These are phyloP conservation scores for Disparrhopalites patrizii DNA, from an alignment of 2,888 invertebrate genomes.

Conservation along the genomic window DNA sequence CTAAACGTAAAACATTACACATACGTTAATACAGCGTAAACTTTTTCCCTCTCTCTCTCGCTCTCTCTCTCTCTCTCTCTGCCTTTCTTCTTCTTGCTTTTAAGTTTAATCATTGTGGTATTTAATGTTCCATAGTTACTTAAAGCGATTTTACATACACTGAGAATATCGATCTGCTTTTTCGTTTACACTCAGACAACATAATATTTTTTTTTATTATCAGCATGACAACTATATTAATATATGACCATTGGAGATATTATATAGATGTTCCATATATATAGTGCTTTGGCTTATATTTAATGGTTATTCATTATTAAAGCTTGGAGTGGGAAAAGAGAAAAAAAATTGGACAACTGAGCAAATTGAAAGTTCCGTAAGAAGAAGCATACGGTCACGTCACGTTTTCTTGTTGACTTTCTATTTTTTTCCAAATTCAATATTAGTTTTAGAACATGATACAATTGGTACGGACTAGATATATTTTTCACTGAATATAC, in stretches of 20 bases:
- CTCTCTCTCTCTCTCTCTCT: too few relatives aligned
- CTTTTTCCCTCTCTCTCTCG: not conserved
- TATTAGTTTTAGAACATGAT: too few relatives aligned
- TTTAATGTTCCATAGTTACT: constrained; percentile 26
- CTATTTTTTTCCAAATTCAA: too few relatives aligned
- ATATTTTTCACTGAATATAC: too few relatives aligned
- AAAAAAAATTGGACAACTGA: constrained; percentile 14
- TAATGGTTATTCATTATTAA: too few relatives aligned
- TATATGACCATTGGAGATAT: constrained; percentile 7
- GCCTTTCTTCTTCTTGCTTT: not conserved
- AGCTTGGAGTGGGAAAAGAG: too few relatives aligned
- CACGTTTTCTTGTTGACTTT: too few relatives aligned
- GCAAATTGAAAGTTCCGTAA: constrained; percentile 5
- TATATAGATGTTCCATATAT: too few relatives aligned
- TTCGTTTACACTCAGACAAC: constrained; percentile 12
- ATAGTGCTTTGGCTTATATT: constrained; percentile 9
- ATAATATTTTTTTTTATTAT: not conserved
- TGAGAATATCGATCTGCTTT: constrained; percentile 21
- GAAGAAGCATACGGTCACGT: not conserved
- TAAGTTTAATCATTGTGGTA: constrained; percentile 25
- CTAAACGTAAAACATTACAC: not conserved
- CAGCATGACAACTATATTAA: not conserved
- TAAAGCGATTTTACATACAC: constrained; percentile 28
- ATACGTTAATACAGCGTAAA: not conserved
- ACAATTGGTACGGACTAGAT: too few relatives aligned